Evolutionary conservation across 1,140 invertebrate genomes (phyloP).

Genomic region (Ruditapes philippinarum): DNA sequence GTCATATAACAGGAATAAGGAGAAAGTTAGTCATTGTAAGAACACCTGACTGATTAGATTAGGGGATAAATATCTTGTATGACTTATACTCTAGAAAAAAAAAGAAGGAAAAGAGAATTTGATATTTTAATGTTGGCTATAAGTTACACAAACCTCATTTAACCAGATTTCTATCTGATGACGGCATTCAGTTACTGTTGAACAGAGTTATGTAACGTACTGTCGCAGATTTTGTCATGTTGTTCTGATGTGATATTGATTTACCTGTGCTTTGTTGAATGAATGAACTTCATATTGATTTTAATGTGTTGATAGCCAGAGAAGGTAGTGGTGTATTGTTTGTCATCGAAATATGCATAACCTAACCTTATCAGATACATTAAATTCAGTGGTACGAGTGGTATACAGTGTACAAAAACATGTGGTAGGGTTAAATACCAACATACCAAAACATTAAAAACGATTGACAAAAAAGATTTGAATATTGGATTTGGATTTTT

Average conservation of each 20-base stretch:
- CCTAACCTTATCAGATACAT: neutral
- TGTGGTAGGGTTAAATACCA: neutral
- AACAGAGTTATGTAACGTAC: neutral
- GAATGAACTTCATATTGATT: constrained; percentile 11
- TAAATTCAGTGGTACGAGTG: neutral
- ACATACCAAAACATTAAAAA: neutral
- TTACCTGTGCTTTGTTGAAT: neutral
- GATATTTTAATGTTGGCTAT: no score
- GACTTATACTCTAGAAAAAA: no score
- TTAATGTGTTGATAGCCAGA: neutral
- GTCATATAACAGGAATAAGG: no score
- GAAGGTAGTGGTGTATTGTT: neutral
- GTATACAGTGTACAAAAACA: neutral
- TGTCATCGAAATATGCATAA: neutral
- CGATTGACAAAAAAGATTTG: neutral
- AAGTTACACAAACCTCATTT: no score
- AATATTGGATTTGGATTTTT: neutral
- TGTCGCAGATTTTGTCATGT: neutral
- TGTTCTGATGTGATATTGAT: neutral
- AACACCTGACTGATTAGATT: no score
- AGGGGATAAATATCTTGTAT: no score
- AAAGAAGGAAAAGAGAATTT: no score
- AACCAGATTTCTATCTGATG: no score
- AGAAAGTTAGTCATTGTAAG: no score
- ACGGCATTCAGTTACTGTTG: neutral